Evolutionary conservation across 2,113 vertebrate genomes (phyloP), one percentile per base, ranked within the genome.

Genomic region (Bufo gargarizans): DNA sequence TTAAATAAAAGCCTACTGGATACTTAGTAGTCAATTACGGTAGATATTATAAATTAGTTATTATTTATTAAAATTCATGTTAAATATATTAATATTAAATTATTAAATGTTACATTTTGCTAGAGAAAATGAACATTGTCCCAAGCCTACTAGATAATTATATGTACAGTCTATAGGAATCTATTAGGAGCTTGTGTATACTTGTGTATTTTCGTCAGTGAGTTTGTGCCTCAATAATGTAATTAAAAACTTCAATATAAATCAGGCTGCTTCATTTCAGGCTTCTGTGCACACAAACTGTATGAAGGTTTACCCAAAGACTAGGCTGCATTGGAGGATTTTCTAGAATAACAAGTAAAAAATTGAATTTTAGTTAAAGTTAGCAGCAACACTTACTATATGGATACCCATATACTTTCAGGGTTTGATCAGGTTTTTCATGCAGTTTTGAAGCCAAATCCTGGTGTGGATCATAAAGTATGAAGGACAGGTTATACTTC

Each of bases 241-340:
- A 83, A 83, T 83, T 83, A 83, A 83, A 67, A 69, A 20, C 61
- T 50, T 11, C 58, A 69, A 20, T 22, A 5, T 83, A 67, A 83
- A 69, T 69, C 10, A 20, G 3, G 19, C 81, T 50, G 22, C 61
- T n/a, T 83, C 14, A 69, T 83, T 83, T 83, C 61, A 83, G 63
- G 81, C 81, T 69, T 83, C 81, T 69, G 13, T 69, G 81, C 61
- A 83, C 81, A 53, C 63, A 83, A 69, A 65, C 69, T 83, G 81
- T 69, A 83, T 69, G 63, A 69, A 53, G 61, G 81, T 45, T 69
- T 69, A 83, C 4, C 13, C 45, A 83, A 83, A 65, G 43, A 74
- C 71, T 49, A 14, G 78, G 10, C 63, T 83, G 61, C 69, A 47
- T 67, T 67, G 63, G 47, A 67, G 61, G 33, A 83, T 49, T 69